Conservation (phyloP, 2,888 invertebrate genomes). For the Ennomos erosarius region DNA sequence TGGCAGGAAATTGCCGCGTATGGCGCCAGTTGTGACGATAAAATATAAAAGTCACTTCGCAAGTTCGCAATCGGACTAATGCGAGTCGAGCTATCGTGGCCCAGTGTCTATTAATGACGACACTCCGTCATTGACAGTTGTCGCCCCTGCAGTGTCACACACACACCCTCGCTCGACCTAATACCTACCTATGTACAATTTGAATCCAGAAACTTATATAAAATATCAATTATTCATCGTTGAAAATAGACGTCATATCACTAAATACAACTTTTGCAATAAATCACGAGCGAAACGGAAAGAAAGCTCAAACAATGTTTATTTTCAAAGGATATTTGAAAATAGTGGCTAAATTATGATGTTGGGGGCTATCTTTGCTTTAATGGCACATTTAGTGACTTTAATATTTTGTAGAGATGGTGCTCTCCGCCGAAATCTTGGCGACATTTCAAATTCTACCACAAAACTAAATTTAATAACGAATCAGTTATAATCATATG, state of each 20-base stretch:
- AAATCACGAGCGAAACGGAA: slow-evolving; percentile 47
- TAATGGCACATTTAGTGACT: slow-evolving; percentile 69
- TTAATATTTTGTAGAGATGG: slow-evolving; percentile 65
- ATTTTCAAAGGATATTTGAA: slow-evolving; percentile 56
- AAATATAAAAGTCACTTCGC: slow-evolving; percentile 26
- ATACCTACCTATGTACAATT: no score
- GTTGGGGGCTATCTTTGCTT: slow-evolving; percentile 62
- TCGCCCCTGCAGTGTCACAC: neutral
- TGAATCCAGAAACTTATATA: slow-evolving; percentile 2
- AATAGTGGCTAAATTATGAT: slow-evolving; percentile 63
- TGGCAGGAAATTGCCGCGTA: slow-evolving; percentile 33
- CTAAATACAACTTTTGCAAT: slow-evolving; percentile 43
- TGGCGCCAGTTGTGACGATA: slow-evolving; percentile 21
- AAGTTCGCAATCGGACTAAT: slow-evolving; percentile 30
- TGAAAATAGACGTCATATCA: slow-evolving; percentile 43
- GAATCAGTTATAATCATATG: slow-evolving; percentile 55
- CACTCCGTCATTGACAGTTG: neutral
- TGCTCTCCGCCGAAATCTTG: slow-evolving; percentile 66
- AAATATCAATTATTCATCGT: slow-evolving; percentile 11
- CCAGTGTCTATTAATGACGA: neutral
- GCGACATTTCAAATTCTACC: slow-evolving; percentile 72
- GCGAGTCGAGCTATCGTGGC: slow-evolving; percentile 18
- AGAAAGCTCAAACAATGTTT: slow-evolving; percentile 39
- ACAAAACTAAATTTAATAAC: slow-evolving; percentile 65
- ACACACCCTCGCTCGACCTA: slow-evolving; percentile 13